Conservation (phyloP, 2,888 invertebrate genomes). For the Agrotis ipsilon region DNA sequence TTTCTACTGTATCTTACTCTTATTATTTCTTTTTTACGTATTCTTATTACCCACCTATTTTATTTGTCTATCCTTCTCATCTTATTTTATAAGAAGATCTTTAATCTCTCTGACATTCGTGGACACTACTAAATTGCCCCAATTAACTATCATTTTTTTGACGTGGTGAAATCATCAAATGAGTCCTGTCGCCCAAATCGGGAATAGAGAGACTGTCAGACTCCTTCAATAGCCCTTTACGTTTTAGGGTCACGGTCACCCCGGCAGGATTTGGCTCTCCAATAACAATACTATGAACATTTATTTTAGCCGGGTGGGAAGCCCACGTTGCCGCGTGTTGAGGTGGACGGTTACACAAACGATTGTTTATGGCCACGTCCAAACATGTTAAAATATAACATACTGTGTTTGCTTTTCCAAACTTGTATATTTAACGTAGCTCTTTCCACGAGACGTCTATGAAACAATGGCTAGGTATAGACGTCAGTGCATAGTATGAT, state of each 20-base stretch:
- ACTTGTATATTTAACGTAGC: slow-evolving; percentile 27
- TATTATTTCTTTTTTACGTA: too few relatives aligned
- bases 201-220: too few relatives aligned
- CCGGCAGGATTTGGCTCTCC: too few relatives aligned
- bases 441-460: slow-evolving; percentile 25
- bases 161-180: too few relatives aligned
- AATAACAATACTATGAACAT: background rate
- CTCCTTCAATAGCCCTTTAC: too few relatives aligned
- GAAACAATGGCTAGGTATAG: slow-evolving; percentile 24
- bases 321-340: slow-evolving; percentile 10
- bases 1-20: too few relatives aligned
- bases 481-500: slow-evolving; percentile 19
- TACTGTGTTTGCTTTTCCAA: slow-evolving; percentile 36
- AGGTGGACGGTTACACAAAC: slow-evolving; percentile 21
- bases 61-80: background rate
- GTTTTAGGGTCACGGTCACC: too few relatives aligned
- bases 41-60: too few relatives aligned
- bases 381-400: slow-evolving; percentile 41
- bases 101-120: background rate
- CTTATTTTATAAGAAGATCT: background rate
- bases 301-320: slow-evolving; percentile 13
- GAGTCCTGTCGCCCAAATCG: too few relatives aligned
- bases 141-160: background rate
- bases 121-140: too few relatives aligned
- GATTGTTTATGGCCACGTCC: slow-evolving; percentile 44